Base-by-base conservation (phyloP, 1,140 invertebrate genomes). In the Ceratina calcarata region DNA sequence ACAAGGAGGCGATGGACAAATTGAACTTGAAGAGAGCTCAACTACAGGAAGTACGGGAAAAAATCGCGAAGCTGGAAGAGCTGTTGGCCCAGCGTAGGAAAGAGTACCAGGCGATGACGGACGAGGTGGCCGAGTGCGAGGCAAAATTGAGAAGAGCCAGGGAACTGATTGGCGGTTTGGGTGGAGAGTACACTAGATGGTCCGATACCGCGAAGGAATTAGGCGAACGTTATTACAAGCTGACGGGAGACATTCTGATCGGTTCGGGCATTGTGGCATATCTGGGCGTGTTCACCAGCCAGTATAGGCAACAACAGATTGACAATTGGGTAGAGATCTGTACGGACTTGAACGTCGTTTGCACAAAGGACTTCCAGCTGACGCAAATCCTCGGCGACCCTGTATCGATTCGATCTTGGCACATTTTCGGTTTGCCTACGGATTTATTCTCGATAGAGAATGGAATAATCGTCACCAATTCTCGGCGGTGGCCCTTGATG, bases 401-500 rank as follows among this genome's bases (percentile, higher is more conserved):
- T 0, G 97, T 99, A 16, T 94, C 95, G 53, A 97, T 98, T 69
- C 95, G 97, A 82, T 95, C 96, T 37, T 99, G 98, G 98, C 98
- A 97, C 87, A 98, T 99, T 70, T 96, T 95, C 84, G 98, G 98
- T 0, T 88, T 99, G 62, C 98, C 98, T 0, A 96, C 95, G 22
- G 98, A 99, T 90, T 94, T 95, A 15, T 99, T 99, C 88, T 98
- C 97, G n/a, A 94, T 98, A 73, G 98, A 99, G 86, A 99, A 98
- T 91, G 98, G 95, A 65, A 98, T 99, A 86, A 98, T 99, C 86
- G 96, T 97, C 20, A 90, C 95, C 87, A 96, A 96, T 89, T 95
- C 97, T 2, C 94, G 97, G 74, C 94, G 98, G 80, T 97, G 97
- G 96, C 97, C 98, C 0, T 90, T 99, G 24, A 97, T 99, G 96